A percentile compares a stretch with the other conserved stretches of the same genome.
These are phyloP conservation scores for Microtus ochrogaster DNA, from an alignment of 2,113 vertebrate genomes.

Conservation along the genomic window DNA sequence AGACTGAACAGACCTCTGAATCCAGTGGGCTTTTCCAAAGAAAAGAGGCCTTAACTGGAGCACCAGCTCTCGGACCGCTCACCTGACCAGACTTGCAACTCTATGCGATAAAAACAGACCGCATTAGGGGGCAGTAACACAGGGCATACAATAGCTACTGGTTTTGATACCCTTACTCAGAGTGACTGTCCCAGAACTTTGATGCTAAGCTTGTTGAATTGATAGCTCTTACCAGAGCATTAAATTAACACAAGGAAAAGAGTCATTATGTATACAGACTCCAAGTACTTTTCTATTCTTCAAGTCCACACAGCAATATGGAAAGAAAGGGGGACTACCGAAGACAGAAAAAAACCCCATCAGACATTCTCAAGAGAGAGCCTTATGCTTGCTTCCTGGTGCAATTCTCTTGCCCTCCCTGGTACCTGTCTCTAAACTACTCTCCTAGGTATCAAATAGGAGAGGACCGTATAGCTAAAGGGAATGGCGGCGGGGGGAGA, in stretches of 20 bases:
- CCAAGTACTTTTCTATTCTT: not conserved
- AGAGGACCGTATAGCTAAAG: not conserved
- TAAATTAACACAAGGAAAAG: not conserved
- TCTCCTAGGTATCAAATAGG: not conserved
- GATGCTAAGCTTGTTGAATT: not conserved
- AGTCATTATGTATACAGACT: not conserved
- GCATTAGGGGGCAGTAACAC: not conserved
- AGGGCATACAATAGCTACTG: not conserved
- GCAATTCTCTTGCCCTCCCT: not conserved
- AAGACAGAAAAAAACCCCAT: not conserved
- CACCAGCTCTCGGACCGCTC: not conserved
- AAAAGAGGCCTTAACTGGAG: not conserved
- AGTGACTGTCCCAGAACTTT: not conserved
- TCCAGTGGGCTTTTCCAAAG: not conserved
- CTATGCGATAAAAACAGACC: not conserved
- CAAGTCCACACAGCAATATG: not conserved
- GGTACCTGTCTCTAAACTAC: not conserved
- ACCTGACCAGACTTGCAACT: not conserved
- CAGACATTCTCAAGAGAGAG: not conserved
- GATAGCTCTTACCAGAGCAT: not conserved
- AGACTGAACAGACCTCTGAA: not conserved
- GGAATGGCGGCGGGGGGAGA: not conserved
- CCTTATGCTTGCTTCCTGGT: not conserved
- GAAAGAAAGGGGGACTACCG: not conserved
- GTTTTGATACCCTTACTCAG: not conserved